Evolutionary conservation across 2,888 invertebrate genomes (phyloP), one percentile per base, ranked within the genome.

Genomic region (Cephus pulcher): DNA sequence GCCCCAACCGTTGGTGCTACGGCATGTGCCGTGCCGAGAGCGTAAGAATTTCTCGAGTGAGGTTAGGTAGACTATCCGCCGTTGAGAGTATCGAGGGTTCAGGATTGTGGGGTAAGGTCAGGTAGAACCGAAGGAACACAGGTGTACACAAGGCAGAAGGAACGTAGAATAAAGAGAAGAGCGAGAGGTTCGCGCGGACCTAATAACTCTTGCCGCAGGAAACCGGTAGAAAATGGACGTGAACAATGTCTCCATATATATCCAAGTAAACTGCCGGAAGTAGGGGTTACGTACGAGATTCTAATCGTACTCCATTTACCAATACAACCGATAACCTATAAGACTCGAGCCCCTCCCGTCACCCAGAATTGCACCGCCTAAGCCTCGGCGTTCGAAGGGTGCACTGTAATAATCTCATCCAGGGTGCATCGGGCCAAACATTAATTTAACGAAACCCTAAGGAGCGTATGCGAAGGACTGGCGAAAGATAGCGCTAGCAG

Each of bases 401-500:
- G 23, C 40, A 56, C 40, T 56, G 40, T 56, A 56, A 56, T 56
- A 56, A 56, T 9, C 40, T 56, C 40, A 56, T 15, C 40, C 15
- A 56, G 40, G 40, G 40, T 56, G 40, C 23, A 56, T 23, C 40
- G 15, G 40, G 40, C 40, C 9, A 23, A 71, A 30, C 32, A 84
- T 86, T 85, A 86, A 86, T 85, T 85, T 85, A 82, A 85, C 84
- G 84, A 82, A 82, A 82, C 85, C 84, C 85, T 82, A 85, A 84
- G 84, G 82, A 82, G 85, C 84, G 83, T 80, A 84, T 84, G 84
- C 86, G 88, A 88, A 87, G 85, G 86, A 86, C 85, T 84, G 84
- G 79, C 77, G 77, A 80, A 82, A 82, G 84, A 82, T 83, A 82
- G 82, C 80, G 82, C 80, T 83, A 82, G 86, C 86, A 86, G 86